Conservation (phyloP, 2,113 vertebrate genomes). For the Corvus hawaiiensis region DNA sequence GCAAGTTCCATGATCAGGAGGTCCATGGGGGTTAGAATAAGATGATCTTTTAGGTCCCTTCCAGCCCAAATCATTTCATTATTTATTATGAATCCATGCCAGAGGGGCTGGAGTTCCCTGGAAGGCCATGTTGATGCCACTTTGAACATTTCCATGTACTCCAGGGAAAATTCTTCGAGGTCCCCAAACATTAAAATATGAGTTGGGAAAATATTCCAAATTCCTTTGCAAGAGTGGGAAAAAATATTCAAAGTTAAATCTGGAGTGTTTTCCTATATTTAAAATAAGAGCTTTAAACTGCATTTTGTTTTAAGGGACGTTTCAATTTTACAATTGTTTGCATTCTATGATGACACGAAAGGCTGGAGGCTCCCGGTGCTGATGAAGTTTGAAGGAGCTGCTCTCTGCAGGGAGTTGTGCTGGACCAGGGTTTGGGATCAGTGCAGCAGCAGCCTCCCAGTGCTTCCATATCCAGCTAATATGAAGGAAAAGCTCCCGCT, state of each 20-base stretch:
- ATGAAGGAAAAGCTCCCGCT: neutral
- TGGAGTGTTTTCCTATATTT: neutral
- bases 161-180: neutral
- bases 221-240: neutral
- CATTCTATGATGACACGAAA: neutral
- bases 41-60: neutral
- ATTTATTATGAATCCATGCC: neutral
- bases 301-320: neutral
- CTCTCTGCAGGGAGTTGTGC: fast-evolving
- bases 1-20: neutral
- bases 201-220: neutral
- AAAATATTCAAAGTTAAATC: neutral
- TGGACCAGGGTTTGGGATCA: neutral
- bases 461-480: neutral
- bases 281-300: neutral
- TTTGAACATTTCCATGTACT: neutral
- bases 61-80: neutral
- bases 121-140: neutral
- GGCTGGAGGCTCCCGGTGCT: neutral
- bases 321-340: neutral
- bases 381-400: neutral
- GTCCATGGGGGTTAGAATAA: neutral
- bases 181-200: neutral
- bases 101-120: neutral
- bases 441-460: neutral